A percentile compares a stretch with the other conserved stretches of the same genome.
Evolutionary conservation across 1,140 invertebrate species (phyloP).

Genomic region (Uloborus diversus): DNA sequence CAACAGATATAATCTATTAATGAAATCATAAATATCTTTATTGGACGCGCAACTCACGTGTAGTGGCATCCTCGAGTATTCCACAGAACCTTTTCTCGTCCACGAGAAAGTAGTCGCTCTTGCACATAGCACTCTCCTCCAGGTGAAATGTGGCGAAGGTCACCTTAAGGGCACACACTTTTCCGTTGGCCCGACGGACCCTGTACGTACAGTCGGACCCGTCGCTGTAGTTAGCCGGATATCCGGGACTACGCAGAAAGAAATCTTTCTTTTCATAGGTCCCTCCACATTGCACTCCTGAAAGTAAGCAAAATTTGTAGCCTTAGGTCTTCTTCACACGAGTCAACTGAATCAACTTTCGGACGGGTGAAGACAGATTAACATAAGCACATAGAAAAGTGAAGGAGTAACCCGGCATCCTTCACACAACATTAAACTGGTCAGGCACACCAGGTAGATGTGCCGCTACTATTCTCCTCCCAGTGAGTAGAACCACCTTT

Average conservation of each 20-base stretch:
- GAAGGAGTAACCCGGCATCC: no score
- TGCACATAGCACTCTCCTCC: constrained; percentile 58
- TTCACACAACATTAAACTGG: no score
- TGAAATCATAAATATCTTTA: no score
- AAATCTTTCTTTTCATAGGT: constrained; percentile 53
- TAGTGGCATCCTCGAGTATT: constrained; percentile 35
- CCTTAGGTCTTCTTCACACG: no score
- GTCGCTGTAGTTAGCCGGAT: constrained; percentile 54
- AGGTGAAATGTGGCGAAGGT: constrained; percentile 60
- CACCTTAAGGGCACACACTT: constrained; percentile 58
- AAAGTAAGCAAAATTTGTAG: no score
- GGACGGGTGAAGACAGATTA: no score
- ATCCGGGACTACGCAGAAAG: constrained; percentile 46
- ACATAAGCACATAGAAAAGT: no score
- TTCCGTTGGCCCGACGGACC: constrained; percentile 5
- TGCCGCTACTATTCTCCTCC: no score
- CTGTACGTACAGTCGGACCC: constrained; percentile 50
- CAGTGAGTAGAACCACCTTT: no score
- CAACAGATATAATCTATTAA: no score
- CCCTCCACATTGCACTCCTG: constrained; percentile 41
- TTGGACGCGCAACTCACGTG: constrained; percentile 15
- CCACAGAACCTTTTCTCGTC: constrained; percentile 58
- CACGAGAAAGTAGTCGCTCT: constrained; percentile 58
- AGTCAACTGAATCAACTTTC: no score
- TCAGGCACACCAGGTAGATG: no score